Base-by-base conservation (phyloP, 2,888 invertebrate genomes). In the Habrosyne pyritoides region DNA sequence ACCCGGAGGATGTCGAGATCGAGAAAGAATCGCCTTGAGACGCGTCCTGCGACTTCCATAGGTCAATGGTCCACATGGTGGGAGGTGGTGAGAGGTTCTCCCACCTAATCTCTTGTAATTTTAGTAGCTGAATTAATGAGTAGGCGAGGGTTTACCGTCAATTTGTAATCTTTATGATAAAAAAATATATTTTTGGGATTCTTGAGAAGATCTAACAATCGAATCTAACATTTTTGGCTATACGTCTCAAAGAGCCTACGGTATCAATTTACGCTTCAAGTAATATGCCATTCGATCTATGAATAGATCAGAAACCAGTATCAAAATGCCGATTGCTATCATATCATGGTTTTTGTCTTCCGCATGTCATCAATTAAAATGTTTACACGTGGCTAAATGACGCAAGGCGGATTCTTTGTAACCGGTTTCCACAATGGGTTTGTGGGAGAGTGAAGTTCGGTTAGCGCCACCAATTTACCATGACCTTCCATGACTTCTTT, bases 311-410 rank as follows among this genome's bases (percentile, higher is more conserved):
- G 62, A 74, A 81, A 79, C 81, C 68, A 74, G 78, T 77, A 77
- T 77, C 69, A 70, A 75, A 75, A 77, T 74, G 63, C 73, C 75
- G 83, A 87, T 86, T 77, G 63, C 68, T 81, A 86, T 84, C 82
- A 64, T 60, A 85, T 84, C 81, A 64, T 60, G 63, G 71, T 84
- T 86, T 87, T 88, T 84, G 82, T 85, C 85, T 91, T 90, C 88
- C 88, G 88, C 84, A 83, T 89, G 77, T 89, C 86, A 87, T 89
- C 89, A 89, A 91, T 91, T 90, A 89, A 89, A 87, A 90, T 89
- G 75, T 91, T 89, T 90, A 85, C 87, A 89, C 88, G 89, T 89
- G 89, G 82, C 79, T 80, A 82, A 79, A 79, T 87, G 88, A 87
- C 84, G 87, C 83, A 84, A 86, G 78, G 81, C 83, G 81, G 79